phyloP scores from a whole-genome alignment of 1,140 invertebrate species.

The Melanaphis sacchari region DNA sequence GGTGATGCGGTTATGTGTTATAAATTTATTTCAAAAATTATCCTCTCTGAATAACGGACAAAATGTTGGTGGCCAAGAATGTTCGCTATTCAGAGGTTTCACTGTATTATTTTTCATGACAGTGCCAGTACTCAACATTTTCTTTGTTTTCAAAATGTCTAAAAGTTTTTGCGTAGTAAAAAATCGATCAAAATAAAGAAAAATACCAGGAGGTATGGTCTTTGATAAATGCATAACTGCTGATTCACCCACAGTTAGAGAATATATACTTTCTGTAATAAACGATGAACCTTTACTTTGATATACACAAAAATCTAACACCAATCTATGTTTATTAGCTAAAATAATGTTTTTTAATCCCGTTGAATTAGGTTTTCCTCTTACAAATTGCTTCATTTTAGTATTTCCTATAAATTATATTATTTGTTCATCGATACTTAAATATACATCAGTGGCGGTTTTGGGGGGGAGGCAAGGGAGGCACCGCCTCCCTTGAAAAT shows the following conservation, averaged over 20 bases:
- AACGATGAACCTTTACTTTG: neutral
- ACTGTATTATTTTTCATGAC: neutral
- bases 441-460: neutral
- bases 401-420: constrained; percentile 4
- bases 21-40: too few relatives aligned
- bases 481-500: too few relatives aligned
- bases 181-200: constrained; percentile 10
- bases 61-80: too few relatives aligned
- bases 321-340: neutral
- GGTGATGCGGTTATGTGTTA: too few relatives aligned
- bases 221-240: neutral
- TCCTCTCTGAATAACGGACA: too few relatives aligned
- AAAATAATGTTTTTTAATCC: constrained; percentile 15
- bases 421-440: constrained; percentile 7
- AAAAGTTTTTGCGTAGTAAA: neutral
- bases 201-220: neutral
- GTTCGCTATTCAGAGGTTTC: too few relatives aligned
- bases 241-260: neutral
- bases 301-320: neutral
- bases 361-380: neutral
- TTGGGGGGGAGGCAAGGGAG: too few relatives aligned
- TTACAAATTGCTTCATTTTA: neutral
- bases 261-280: neutral
- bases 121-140: neutral
- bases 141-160: neutral